Conservation (phyloP, 1,140 invertebrate genomes). For the Cyclina sinensis region DNA sequence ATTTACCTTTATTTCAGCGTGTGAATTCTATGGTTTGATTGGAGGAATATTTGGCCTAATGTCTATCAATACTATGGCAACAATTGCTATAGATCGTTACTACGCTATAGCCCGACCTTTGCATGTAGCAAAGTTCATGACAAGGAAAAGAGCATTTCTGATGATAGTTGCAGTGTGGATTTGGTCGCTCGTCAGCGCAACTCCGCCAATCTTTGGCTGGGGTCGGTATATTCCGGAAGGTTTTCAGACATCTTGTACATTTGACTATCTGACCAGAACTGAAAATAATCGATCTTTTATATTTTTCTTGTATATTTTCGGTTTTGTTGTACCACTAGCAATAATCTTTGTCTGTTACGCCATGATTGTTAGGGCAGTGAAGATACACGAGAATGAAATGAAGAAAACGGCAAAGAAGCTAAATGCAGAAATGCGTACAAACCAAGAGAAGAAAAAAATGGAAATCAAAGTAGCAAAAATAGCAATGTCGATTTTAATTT, state of each 20-base stretch:
- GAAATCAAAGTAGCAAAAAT: constrained; percentile 89
- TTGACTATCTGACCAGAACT: constrained; percentile 92
- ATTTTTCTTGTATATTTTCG: constrained; percentile 80
- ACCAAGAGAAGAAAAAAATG: constrained; percentile 76
- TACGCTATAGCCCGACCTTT: constrained; percentile 92
- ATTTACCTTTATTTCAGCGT: constrained; percentile 88
- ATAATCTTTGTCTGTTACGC: constrained; percentile 91
- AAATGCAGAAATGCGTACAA: constrained; percentile 78
- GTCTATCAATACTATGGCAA: constrained; percentile 94
- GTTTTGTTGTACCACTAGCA: constrained; percentile 89
- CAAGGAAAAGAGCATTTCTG: constrained; percentile 90
- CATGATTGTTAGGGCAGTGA: constrained; percentile 91
- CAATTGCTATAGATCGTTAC: constrained; percentile 94
- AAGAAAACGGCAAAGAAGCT: constrained; percentile 82
- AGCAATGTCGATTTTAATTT: constrained; percentile 92
- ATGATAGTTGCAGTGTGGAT: constrained; percentile 91
- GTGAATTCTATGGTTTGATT: constrained; percentile 92
- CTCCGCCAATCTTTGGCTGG: constrained; percentile 92
- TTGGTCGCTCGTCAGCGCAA: constrained; percentile 90
- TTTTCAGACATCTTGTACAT: constrained; percentile 94
- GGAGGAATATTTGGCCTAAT: constrained; percentile 93
- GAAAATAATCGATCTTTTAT: constrained; percentile 88
- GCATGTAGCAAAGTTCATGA: constrained; percentile 87
- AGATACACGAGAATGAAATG: constrained; percentile 94
- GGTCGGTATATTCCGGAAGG: constrained; percentile 94